Percentiles rank a stretch among this genome's conserved stretches.
These are phyloP conservation scores for Lates japonicus DNA, from an alignment of 2,797 vertebrate species.

Conservation along the genomic window DNA sequence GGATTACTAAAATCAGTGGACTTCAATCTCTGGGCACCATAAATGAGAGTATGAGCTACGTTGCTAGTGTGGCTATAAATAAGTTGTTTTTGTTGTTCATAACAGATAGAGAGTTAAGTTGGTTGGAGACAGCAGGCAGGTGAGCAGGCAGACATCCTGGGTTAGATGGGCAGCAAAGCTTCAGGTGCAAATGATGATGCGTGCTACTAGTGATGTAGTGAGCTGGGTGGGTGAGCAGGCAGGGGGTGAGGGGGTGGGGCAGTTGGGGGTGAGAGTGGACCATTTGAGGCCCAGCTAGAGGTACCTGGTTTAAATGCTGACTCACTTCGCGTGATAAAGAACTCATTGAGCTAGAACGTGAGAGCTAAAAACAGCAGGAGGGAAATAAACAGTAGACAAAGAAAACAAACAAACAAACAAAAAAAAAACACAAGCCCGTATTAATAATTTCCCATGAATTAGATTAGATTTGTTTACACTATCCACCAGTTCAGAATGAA, in stretches of 20 bases:
- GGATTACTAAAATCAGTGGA: background rate
- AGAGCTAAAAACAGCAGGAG: slow-evolving; percentile 92
- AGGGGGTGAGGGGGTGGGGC: background rate
- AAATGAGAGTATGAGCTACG: background rate
- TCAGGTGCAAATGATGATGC: slow-evolving; percentile 51
- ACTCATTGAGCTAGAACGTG: slow-evolving; percentile 99
- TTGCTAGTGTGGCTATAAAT: background rate
- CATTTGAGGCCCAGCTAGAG: slow-evolving; percentile 84
- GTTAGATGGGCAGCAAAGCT: slow-evolving; percentile 30
- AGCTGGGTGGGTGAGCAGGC: slow-evolving; percentile 48
- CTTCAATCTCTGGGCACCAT: background rate
- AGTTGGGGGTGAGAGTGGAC: slow-evolving; percentile 44
- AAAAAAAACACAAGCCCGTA: slow-evolving; percentile 81
- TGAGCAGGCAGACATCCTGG: slow-evolving; percentile 44
- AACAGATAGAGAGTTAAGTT: slow-evolving; percentile 23
- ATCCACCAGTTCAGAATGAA: slow-evolving; percentile 57
- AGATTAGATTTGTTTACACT: slow-evolving; percentile 70
- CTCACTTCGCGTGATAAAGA: slow-evolving; percentile 98
- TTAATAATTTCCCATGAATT: slow-evolving; percentile 85
- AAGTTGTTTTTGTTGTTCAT: background rate
- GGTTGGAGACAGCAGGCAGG: slow-evolving; percentile 55
- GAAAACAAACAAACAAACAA: slow-evolving; percentile 22
- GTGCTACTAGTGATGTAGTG: slow-evolving; percentile 49
- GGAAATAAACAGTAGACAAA: slow-evolving; percentile 82
- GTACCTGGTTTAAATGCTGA: slow-evolving; percentile 99